Percentiles rank a stretch among this genome's conserved stretches.
Conservation (phyloP, 2,113 vertebrate species). For the Eurypyga helias region DNA sequence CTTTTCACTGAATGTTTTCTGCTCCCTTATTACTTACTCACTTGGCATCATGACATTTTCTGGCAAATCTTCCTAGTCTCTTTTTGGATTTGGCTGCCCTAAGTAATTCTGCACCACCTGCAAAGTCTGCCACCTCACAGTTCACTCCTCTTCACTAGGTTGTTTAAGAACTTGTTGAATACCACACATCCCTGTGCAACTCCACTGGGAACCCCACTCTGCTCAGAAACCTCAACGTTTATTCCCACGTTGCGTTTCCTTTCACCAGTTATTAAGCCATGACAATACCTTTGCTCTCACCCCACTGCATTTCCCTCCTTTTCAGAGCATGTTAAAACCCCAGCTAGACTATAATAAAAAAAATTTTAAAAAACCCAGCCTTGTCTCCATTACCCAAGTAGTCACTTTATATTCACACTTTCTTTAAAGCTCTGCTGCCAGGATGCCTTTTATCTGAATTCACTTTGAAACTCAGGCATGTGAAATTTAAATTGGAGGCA, state of each 20-base stretch:
- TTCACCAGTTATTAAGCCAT: neutral
- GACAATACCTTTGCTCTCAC: neutral
- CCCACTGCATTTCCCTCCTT: neutral
- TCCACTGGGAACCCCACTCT: neutral
- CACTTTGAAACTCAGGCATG: neutral
- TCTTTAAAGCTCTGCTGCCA: neutral
- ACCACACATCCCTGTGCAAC: neutral
- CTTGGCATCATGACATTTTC: conserved; percentile 2
- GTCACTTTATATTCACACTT: neutral
- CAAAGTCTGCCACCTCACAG: conserved; percentile 54
- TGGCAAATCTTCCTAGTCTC: neutral
- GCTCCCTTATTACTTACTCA: conserved; percentile 5
- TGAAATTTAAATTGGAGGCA: neutral
- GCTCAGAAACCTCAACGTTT: neutral
- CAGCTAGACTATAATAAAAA: neutral
- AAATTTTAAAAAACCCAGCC: neutral
- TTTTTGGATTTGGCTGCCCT: conserved; percentile 23
- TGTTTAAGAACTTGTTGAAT: neutral
- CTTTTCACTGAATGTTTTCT: neutral
- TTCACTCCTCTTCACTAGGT: conserved; percentile 30
- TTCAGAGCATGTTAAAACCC: neutral
- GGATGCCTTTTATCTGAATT: neutral
- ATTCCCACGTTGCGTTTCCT: neutral
- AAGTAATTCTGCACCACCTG: conserved; percentile 17
- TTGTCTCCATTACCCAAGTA: neutral